These are phyloP conservation scores for Oscarella lobularis DNA, from an alignment of 37 sponge, comb jelly and placozoan species.

Conservation along the genomic window DNA sequence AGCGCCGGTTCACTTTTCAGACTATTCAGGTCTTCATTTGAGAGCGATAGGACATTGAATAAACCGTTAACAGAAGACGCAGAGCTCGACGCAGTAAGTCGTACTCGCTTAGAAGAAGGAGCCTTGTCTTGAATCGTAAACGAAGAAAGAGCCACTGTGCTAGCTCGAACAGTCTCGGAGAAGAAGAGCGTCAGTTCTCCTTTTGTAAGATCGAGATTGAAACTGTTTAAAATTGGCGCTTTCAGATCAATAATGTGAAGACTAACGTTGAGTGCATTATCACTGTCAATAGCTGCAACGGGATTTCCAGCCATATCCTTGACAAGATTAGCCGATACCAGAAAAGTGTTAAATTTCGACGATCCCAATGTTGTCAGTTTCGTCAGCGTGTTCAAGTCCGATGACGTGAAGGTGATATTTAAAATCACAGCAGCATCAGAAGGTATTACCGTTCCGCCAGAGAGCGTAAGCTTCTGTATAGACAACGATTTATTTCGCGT, in stretches of 20 bases:
- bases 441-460: constrained; percentile 24
- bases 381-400: constrained; percentile 4
- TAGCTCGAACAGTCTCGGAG: constrained; percentile 46
- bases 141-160: constrained; percentile 5
- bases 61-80: constrained; percentile 7
- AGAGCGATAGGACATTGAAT: constrained; percentile 19
- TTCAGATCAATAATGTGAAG: constrained; percentile 28
- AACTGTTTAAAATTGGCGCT: constrained; percentile 39
- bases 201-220: constrained; percentile 53
- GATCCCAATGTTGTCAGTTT: neutral
- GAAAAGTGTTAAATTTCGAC: neutral
- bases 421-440: constrained; percentile 8
- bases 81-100: constrained; percentile 19
- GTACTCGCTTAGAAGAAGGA: neutral
- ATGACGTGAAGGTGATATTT: neutral
- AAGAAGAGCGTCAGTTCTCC: constrained; percentile 48
- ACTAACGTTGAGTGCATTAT: constrained; percentile 6
- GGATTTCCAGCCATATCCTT: constrained; percentile 49
- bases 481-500: neutral
- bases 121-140: constrained; percentile 35
- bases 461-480: constrained; percentile 14
- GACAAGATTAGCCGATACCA: neutral
- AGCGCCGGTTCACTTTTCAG: constrained; percentile 35
- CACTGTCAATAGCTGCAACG: constrained; percentile 13
- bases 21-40: constrained; percentile 23